Evolutionary conservation across 2,888 invertebrate genomes (phyloP), one percentile per base, ranked within the genome.

Genomic region (Drosophila fulvimacula): DNA sequence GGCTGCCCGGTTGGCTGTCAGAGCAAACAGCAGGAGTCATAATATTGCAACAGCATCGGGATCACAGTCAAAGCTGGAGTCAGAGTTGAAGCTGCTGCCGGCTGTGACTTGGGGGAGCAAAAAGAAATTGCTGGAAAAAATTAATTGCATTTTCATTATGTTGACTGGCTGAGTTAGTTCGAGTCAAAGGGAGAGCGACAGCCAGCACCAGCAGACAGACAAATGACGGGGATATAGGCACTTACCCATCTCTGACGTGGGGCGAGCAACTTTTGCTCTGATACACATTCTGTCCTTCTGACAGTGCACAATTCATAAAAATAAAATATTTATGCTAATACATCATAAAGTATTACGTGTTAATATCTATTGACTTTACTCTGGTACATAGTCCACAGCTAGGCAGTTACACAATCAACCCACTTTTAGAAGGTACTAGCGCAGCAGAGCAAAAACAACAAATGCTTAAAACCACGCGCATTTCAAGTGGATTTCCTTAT

Each of bases 121-220:
- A 82, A 89, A 82, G 84, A 90, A 90, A 82, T 82, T 82, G 82
- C 84, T 90, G 86, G 85, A 91, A 90, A 84, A 91, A 92, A 92
- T 92, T 92, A 92, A 92, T 92, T 92, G 92, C 92, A 92, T 92
- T 92, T 92, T 92, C 92, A 92, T 92, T 92, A 92, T 92, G 91
- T 82, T 87, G 85, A 86, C 86, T 78, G 81, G 71, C 78, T 64
- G 64, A 58, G 62, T 64, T 61, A 61, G 67, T 62, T 44, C 58
- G 70, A 74, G 81, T 66, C 41, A 42, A 44, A 42, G 36, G 44
- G 19, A 38, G 32, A 44, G 39, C 42, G 15, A 19, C 65, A 48
- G 53, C 17, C 42, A 46, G 46, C 52, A 58, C 57, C 49, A 58
- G 71, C 80, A 82, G 80, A 75, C 87, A 84, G 85, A 85, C 79